Percentiles rank a stretch among this genome's conserved stretches.
These are phyloP conservation scores for Tringa solitaria DNA, from an alignment of 2,113 vertebrate species.

Conservation along the genomic window DNA sequence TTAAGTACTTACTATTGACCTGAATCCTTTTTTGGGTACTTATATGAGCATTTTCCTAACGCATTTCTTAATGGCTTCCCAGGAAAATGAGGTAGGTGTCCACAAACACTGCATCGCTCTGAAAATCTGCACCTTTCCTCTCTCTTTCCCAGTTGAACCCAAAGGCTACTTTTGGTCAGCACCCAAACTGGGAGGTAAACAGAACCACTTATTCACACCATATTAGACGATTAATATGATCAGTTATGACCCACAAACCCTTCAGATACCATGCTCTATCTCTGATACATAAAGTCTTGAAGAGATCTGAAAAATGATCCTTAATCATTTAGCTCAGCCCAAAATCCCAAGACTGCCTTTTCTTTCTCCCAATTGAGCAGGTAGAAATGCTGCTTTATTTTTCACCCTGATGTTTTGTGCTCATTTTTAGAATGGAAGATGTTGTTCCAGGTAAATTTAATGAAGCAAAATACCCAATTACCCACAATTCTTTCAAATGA, in stretches of 20 bases:
- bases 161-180: background rate
- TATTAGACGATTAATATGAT: too few relatives aligned
- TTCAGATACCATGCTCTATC: background rate
- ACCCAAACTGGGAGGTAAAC: background rate
- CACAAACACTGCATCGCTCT: background rate
- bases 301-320: background rate
- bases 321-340: background rate
- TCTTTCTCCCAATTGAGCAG: accelerated
- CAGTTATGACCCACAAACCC: background rate
- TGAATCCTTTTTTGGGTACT: background rate
- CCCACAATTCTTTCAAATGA: background rate
- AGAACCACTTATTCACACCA: background rate
- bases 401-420: background rate
- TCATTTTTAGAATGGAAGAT: background rate
- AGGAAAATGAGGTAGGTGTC: background rate
- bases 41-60: background rate
- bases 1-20: background rate
- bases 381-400: background rate
- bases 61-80: background rate
- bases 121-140: background rate
- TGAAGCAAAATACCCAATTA: background rate
- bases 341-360: background rate
- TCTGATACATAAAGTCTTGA: background rate
- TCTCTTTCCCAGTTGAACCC: background rate
- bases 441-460: background rate